Conservation (phyloP, 2,797 vertebrate species). For the Phalanger gymnotis region DNA sequence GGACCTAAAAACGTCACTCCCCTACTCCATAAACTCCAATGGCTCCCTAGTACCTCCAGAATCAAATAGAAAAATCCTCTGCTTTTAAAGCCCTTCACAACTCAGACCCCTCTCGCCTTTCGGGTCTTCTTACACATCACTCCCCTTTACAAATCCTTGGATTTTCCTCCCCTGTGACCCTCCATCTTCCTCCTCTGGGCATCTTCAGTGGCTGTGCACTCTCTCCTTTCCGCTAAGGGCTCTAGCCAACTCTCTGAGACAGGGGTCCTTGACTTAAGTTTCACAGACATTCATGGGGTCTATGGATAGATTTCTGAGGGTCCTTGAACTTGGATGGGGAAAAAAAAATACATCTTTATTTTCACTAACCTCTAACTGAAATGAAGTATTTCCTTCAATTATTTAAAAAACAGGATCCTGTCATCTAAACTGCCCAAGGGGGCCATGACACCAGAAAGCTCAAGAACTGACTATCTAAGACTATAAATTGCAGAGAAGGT, state of each 20-base stretch:
- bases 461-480: not conserved
- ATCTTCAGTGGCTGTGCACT: not conserved
- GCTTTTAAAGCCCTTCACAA: not conserved
- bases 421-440: not conserved
- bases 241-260: not conserved
- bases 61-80: not conserved
- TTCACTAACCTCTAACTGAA: not conserved
- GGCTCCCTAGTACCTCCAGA: not conserved
- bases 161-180: not conserved
- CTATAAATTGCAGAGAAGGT: not conserved
- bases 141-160: not conserved
- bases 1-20: not conserved
- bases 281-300: not conserved
- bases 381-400: not conserved
- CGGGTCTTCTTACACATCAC: too few relatives aligned
- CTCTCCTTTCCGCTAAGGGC: not conserved
- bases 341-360: not conserved
- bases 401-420: not conserved
- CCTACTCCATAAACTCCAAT: not conserved
- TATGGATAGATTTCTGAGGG: not conserved
- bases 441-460: not conserved
- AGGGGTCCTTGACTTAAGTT: not conserved
- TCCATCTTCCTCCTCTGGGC: not conserved
- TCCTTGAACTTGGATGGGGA: not conserved
- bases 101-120: not conserved